phyloP scores from a whole-genome alignment of 2,113 vertebrate species.

The Phycodurus eques region DNA sequence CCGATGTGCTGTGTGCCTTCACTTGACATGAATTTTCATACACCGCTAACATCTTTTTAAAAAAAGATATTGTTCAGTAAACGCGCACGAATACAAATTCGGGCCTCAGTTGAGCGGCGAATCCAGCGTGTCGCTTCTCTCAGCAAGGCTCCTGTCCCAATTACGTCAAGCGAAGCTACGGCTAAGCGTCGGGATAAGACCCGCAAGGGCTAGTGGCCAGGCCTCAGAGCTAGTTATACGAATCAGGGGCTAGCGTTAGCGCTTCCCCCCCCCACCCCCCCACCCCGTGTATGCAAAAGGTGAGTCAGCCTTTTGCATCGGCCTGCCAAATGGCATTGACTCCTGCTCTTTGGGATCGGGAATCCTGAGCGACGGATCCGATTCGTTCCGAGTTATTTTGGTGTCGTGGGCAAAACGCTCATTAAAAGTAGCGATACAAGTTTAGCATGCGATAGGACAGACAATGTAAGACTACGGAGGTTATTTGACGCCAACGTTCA shows the following conservation, averaged over 20 bases:
- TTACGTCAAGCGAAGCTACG: constrained; percentile 62
- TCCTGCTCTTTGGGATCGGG: constrained; percentile 29
- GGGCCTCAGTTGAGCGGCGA: constrained; percentile 11
- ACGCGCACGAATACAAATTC: background rate
- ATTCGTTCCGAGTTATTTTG: constrained; percentile 14
- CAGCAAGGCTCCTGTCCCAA: constrained; percentile 48
- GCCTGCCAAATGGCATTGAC: constrained; percentile 28
- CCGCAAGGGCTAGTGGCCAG: constrained; percentile 47
- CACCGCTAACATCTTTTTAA: background rate
- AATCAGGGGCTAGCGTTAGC: constrained; percentile 41
- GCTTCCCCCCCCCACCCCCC: constrained; percentile 31
- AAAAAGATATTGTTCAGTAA: background rate
- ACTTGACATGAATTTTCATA: too few species aligned
- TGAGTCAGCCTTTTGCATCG: constrained; percentile 45
- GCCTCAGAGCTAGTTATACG: constrained; percentile 61
- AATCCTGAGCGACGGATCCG: constrained; percentile 43
- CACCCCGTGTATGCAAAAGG: constrained; percentile 36
- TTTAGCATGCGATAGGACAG: constrained; percentile 4
- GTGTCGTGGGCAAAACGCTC: background rate
- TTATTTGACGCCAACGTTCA: constrained; percentile 24
- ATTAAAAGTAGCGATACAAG: constrained; percentile 6
- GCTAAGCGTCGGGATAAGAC: constrained; percentile 59
- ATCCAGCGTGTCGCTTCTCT: constrained; percentile 50
- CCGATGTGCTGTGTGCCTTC: too few species aligned
- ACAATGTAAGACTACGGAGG: constrained; percentile 3